Evolutionary conservation across 2,888 invertebrate species (phyloP).

Genomic region (Piscicola geometra): DNA sequence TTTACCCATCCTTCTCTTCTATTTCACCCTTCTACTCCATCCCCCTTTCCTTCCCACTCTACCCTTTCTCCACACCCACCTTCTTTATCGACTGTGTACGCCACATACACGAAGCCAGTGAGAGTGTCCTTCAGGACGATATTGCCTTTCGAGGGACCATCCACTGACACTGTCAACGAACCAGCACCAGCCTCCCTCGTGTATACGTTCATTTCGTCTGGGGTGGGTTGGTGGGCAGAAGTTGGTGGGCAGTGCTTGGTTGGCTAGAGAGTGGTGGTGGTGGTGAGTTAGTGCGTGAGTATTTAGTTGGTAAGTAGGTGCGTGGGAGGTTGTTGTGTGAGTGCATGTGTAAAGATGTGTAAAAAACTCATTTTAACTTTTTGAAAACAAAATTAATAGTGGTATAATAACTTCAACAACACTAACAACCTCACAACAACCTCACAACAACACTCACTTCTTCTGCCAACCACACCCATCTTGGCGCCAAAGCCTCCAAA

Average conservation of each 20-base stretch:
- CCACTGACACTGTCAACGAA: conserved; percentile 83
- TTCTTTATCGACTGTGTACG: conserved; percentile 36
- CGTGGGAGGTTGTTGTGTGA: too few relatives aligned
- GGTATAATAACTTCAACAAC: too few relatives aligned
- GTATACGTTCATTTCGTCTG: conserved; percentile 76
- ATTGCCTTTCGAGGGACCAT: conserved; percentile 92
- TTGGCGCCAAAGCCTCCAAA: conserved; percentile 93
- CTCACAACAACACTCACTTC: conserved; percentile 63
- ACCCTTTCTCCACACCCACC: conserved; percentile 12
- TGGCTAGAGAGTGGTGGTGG: background rate
- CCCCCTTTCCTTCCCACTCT: background rate
- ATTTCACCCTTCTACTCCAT: conserved; percentile 2
- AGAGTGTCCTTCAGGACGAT: conserved; percentile 37
- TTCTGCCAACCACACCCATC: conserved; percentile 77
- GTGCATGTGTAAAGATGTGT: too few relatives aligned
- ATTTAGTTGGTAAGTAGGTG: too few relatives aligned
- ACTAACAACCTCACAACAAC: too few relatives aligned
- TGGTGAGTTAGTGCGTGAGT: too few relatives aligned
- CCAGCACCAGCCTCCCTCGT: conserved; percentile 95
- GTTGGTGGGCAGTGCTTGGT: background rate
- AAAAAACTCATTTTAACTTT: background rate
- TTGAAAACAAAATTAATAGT: background rate
- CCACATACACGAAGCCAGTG: conserved; percentile 41
- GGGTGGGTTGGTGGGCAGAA: background rate
- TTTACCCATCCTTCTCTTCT: too few relatives aligned